Conservation (phyloP, 2,797 vertebrate genomes). For the Pristis pectinata region DNA sequence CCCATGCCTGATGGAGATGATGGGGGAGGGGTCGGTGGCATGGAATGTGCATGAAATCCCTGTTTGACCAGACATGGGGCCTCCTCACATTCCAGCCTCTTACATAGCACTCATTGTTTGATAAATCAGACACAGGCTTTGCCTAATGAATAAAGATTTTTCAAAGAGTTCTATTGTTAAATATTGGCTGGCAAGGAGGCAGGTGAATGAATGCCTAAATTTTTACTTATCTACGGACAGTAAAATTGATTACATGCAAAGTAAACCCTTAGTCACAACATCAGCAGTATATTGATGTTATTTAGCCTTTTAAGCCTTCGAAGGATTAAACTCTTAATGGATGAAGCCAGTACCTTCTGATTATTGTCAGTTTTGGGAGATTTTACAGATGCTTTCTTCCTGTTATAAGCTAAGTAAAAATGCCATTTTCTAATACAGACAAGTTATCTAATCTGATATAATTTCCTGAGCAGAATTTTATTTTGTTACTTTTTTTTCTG, state of each 20-base stretch:
- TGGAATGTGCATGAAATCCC: constrained; percentile 30
- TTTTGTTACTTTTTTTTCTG: neutral
- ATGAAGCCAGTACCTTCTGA: constrained; percentile 6
- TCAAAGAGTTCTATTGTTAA: constrained; percentile 36
- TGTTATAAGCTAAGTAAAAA: neutral
- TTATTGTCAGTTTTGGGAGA: neutral
- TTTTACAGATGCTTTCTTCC: neutral
- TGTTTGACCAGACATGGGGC: constrained; percentile 36
- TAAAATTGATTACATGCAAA: constrained; percentile 23
- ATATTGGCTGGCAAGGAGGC: constrained; percentile 9
- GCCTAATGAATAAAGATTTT: constrained; percentile 36
- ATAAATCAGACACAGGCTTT: constrained; percentile 31
- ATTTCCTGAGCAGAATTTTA: neutral
- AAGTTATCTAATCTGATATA: neutral
- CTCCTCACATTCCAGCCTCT: constrained; percentile 25
- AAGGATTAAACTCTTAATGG: constrained; percentile 6
- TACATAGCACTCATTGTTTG: constrained; percentile 32
- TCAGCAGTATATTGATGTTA: constrained; percentile 7
- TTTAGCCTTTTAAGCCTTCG: constrained; percentile 5
- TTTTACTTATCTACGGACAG: constrained; percentile 15
- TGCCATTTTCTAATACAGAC: neutral
- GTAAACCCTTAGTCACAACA: neutral
- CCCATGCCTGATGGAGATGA: constrained; percentile 19
- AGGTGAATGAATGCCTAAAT: constrained; percentile 20
- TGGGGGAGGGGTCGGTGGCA: neutral